These are phyloP conservation scores for Drosophila obscura DNA, from an alignment of 1,140 invertebrate species.

Conservation along the genomic window DNA sequence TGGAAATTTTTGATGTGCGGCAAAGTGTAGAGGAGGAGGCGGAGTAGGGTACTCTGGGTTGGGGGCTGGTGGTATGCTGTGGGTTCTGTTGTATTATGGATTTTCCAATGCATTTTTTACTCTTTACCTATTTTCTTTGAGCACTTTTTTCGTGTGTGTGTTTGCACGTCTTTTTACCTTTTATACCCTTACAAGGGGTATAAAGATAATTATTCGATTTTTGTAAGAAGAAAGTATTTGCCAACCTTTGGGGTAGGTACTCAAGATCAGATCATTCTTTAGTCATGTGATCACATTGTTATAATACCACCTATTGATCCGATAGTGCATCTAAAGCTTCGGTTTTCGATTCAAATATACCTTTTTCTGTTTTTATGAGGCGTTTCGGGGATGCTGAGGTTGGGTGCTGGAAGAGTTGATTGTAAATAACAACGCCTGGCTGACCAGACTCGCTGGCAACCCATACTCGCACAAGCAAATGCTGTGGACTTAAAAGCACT, in stretches of 20 bases:
- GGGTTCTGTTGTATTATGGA: slow-evolving; percentile 29
- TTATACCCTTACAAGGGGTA: too few species aligned
- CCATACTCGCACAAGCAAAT: slow-evolving; percentile 6
- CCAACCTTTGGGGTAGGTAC: too few species aligned
- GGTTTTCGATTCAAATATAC: too few species aligned
- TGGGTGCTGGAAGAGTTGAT: slow-evolving; percentile 8
- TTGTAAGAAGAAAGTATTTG: too few species aligned
- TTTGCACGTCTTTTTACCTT: too few species aligned
- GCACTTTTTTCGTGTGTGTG: slow-evolving; percentile 2
- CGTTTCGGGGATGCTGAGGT: neutral
- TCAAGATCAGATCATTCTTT: too few species aligned
- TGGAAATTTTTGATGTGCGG: slow-evolving; percentile 23
- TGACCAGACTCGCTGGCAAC: slow-evolving; percentile 27
- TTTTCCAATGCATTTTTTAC: slow-evolving; percentile 21
- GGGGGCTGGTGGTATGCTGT: neutral
- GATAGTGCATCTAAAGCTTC: too few species aligned
- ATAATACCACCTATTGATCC: too few species aligned
- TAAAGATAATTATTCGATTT: too few species aligned
- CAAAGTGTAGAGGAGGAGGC: neutral
- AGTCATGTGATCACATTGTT: too few species aligned
- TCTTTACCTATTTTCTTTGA: slow-evolving; percentile 9
- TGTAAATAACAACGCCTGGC: slow-evolving; percentile 44
- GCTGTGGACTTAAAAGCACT: neutral
- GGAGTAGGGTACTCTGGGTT: too few species aligned
- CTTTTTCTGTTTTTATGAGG: too few species aligned